Evolutionary conservation across 2,797 vertebrate genomes (phyloP).

Genomic region (Pseudochromis fuscus): DNA sequence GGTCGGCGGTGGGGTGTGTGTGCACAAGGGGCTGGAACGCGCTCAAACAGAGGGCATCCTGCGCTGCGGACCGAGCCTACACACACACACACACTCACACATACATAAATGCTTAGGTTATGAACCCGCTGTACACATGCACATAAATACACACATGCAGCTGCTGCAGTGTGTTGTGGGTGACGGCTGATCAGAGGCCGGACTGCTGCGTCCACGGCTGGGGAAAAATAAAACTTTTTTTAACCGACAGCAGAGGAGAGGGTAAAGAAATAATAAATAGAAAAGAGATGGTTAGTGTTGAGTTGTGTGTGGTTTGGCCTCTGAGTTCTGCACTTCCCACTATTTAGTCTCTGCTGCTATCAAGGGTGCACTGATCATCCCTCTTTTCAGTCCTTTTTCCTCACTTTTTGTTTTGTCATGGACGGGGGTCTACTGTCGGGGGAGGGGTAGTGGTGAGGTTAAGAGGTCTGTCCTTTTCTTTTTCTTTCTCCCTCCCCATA

Average conservation of each 20-base stretch:
- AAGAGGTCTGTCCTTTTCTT: conserved; percentile 76
- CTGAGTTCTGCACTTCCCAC: conserved; percentile 29
- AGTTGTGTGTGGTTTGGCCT: conserved; percentile 64
- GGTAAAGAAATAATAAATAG: conserved; percentile 74
- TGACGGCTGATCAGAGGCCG: conserved; percentile 77
- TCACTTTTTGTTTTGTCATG: conserved; percentile 42
- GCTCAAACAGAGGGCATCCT: conserved; percentile 73
- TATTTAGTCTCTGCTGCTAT: conserved; percentile 47
- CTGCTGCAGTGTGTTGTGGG: conserved; percentile 72
- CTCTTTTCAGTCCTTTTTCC: conserved; percentile 38
- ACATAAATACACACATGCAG: conserved; percentile 67
- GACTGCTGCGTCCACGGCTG: conserved; percentile 55
- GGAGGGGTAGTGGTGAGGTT: conserved; percentile 74
- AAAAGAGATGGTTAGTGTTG: conserved; percentile 50
- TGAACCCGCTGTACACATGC: conserved; percentile 61
- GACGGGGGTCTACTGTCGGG: conserved; percentile 42
- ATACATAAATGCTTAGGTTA: conserved; percentile 66
- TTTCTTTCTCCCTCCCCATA: conserved; percentile 64
- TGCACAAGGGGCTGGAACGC: conserved; percentile 66
- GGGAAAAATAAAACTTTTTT: conserved; percentile 69
- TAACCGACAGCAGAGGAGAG: conserved; percentile 56
- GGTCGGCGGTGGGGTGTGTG: conserved; percentile 64
- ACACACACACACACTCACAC: conserved; percentile 59
- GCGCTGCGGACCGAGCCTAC: conserved; percentile 55
- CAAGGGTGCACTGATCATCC: conserved; percentile 26